These are phyloP conservation scores for Gymnocypris eckloni DNA, from an alignment of 2,797 vertebrate species.

Conservation along the genomic window DNA sequence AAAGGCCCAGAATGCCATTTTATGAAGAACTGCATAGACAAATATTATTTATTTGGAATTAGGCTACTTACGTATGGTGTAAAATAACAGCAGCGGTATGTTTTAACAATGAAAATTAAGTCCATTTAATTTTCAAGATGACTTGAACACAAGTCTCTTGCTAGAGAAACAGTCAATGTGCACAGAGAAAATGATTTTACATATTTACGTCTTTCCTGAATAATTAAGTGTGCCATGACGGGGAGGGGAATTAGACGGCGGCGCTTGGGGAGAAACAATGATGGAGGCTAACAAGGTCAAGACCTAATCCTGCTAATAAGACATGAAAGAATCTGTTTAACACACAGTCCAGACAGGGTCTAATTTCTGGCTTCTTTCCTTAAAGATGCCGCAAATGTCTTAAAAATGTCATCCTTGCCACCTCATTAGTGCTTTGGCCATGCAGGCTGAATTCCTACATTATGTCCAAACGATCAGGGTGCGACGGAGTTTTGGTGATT, in stretches of 20 bases:
- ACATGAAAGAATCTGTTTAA: conserved; percentile 55
- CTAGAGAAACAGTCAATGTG: conserved; percentile 4
- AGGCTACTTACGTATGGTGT: not conserved
- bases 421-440: conserved; percentile 48
- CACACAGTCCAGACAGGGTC: conserved; percentile 42
- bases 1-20: not conserved
- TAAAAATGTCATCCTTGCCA: conserved; percentile 49
- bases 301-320: conserved; percentile 57
- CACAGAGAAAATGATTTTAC: conserved; percentile 33
- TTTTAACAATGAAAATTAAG: not conserved
- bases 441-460: conserved; percentile 40
- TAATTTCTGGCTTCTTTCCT: conserved; percentile 27
- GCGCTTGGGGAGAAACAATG: conserved; percentile 45
- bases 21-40: not conserved
- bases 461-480: conserved; percentile 35
- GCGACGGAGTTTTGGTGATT: conserved; percentile 47
- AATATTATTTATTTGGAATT: not conserved
- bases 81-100: not conserved
- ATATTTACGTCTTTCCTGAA: conserved; percentile 45
- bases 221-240: conserved; percentile 49
- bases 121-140: not conserved
- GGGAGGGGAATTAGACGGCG: conserved; percentile 48
- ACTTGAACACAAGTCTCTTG: not conserved
- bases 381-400: conserved; percentile 27
- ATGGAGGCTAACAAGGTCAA: conserved; percentile 58